A percentile compares a stretch with the other conserved stretches of the same genome.
These are phyloP conservation scores for Myiozetetes cayanensis DNA, from an alignment of 2,113 vertebrate species.

Conservation along the genomic window DNA sequence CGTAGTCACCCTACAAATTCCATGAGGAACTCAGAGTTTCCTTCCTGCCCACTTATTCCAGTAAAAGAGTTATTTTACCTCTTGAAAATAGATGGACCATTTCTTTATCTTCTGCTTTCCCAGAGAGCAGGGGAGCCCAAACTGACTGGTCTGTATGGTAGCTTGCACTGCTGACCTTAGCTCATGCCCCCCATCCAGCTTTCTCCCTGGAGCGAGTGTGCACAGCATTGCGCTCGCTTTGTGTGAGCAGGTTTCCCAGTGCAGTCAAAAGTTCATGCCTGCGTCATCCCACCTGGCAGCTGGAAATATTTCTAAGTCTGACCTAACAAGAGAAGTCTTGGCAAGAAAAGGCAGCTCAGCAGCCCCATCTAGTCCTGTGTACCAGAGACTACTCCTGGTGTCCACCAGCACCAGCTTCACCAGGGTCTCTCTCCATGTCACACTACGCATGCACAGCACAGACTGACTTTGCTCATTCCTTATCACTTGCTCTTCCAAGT, in stretches of 20 bases:
- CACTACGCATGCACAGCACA: accelerated
- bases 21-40: not conserved
- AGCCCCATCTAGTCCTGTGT: not conserved
- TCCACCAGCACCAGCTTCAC: not conserved
- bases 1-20: not conserved
- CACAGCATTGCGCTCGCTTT: accelerated
- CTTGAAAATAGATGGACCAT: not conserved
- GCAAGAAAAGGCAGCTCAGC: not conserved
- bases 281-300: not conserved
- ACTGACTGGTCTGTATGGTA: not conserved
- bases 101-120: not conserved
- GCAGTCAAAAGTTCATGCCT: not conserved
- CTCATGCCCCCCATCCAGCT: accelerated
- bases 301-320: not conserved
- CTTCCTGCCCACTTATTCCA: not conserved
- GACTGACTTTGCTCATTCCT: not conserved
- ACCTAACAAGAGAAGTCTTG: not conserved
- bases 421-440: accelerated
- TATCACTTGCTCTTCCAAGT: not conserved
- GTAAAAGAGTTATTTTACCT: not conserved
- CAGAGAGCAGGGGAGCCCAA: not conserved
- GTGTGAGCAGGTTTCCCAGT: accelerated
- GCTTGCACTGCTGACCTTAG: not conserved
- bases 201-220: not conserved
- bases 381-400: accelerated